These are phyloP conservation scores for Pangasius mekongensis DNA, from an alignment of 2,797 vertebrate genomes.

Conservation along the genomic window DNA sequence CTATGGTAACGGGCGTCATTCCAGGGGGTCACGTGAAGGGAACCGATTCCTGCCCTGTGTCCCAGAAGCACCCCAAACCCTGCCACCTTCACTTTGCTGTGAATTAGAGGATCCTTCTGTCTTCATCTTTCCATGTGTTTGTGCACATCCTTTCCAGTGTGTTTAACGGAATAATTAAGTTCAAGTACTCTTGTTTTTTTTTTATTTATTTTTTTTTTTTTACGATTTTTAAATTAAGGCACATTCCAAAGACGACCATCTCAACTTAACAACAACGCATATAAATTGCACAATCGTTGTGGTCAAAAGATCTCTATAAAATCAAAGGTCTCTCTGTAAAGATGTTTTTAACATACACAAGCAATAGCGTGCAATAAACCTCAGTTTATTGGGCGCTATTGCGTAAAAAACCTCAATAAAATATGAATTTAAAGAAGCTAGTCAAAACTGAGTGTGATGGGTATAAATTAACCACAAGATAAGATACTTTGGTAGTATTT, in stretches of 20 bases:
- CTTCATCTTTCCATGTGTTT: neutral
- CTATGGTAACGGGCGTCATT: neutral
- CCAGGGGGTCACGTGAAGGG: neutral
- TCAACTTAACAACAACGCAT: neutral
- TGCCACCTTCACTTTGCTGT: neutral
- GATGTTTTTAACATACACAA: neutral
- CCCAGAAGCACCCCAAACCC: neutral
- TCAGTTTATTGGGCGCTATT: neutral
- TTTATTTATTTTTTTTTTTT: neutral
- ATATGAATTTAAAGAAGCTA: neutral
- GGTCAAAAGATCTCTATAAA: neutral
- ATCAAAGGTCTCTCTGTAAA: neutral
- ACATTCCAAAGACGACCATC: neutral
- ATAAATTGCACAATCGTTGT: neutral
- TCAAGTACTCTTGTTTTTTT: neutral
- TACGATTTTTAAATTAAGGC: neutral
- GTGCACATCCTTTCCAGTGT: neutral
- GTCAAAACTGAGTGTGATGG: neutral
- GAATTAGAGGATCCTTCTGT: neutral
- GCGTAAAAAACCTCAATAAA: neutral
- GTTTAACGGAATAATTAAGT: neutral
- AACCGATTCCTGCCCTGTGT: neutral
- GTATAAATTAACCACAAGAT: neutral
- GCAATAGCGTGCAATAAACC: neutral
- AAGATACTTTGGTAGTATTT: neutral